Evolutionary conservation across 2,797 vertebrate genomes (phyloP).

Genomic region (Scleropages formosus): DNA sequence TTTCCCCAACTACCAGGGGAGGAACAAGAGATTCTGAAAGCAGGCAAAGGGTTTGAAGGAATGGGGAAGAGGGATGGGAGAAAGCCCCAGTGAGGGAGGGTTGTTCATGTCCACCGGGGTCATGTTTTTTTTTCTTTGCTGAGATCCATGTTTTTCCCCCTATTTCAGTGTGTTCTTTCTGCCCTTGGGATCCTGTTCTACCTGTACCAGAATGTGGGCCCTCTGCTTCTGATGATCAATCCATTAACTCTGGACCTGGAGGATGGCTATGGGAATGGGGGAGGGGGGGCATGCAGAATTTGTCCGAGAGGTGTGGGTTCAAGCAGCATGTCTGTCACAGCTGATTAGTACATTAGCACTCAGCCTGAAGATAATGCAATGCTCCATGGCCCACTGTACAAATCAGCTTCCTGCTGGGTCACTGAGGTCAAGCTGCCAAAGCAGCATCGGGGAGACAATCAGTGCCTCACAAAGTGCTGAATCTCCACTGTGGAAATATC

Average conservation of each 20-base stretch:
- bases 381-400: neutral
- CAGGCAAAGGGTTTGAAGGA: conserved; percentile 6
- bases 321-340: neutral
- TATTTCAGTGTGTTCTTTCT: neutral
- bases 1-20: conserved; percentile 13
- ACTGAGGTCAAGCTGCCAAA: neutral
- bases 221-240: neutral
- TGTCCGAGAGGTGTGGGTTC: neutral
- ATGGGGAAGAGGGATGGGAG: conserved; percentile 9
- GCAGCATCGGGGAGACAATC: neutral
- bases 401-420: neutral
- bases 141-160: neutral
- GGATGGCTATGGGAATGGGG: neutral
- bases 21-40: neutral
- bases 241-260: neutral
- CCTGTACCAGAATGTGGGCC: neutral
- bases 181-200: conserved; percentile 11
- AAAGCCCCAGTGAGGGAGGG: no score
- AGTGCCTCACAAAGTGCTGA: neutral
- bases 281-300: neutral
- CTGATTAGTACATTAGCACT: neutral
- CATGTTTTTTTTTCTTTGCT: neutral
- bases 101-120: conserved; percentile 50
- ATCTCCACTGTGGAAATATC: neutral
- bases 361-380: neutral